Percentiles rank a stretch among this genome's conserved stretches.
Conservation (phyloP, 2,888 invertebrate species). For the Eulithis prunata region DNA sequence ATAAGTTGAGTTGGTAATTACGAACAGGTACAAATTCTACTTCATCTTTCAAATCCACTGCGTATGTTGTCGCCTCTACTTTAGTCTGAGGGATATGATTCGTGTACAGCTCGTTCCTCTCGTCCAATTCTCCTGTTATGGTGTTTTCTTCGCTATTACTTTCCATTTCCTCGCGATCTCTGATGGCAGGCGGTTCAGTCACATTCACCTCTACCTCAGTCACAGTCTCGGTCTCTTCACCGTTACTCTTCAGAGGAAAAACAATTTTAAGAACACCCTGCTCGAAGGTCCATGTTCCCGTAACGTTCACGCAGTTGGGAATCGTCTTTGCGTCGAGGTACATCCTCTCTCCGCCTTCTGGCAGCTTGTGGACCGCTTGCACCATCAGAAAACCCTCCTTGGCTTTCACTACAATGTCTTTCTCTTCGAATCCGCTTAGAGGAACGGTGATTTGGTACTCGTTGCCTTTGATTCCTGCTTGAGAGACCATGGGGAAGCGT, state of each 20-base stretch:
- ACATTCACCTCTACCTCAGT: slow-evolving; percentile 35
- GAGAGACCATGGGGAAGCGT: slow-evolving; percentile 54
- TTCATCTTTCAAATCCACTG: slow-evolving; percentile 67
- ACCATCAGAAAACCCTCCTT: slow-evolving; percentile 66
- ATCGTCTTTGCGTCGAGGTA: slow-evolving; percentile 63
- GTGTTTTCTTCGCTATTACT: slow-evolving; percentile 29
- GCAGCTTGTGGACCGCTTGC: slow-evolving; percentile 59
- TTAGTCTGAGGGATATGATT: slow-evolving; percentile 53
- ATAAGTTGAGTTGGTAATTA: slow-evolving; percentile 38
- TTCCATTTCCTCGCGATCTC: slow-evolving; percentile 63
- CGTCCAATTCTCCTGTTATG: slow-evolving; percentile 45
- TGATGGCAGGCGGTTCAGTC: slow-evolving; percentile 35
- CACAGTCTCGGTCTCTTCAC: slow-evolving; percentile 21
- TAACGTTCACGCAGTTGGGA: slow-evolving; percentile 56
- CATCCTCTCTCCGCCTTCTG: slow-evolving; percentile 44
- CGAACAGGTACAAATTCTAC: slow-evolving; percentile 69
- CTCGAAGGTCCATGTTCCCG: slow-evolving; percentile 66
- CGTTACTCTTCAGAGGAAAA: slow-evolving; percentile 56
- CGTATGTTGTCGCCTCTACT: slow-evolving; percentile 71
- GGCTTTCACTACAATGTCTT: slow-evolving; percentile 71
- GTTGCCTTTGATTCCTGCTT: slow-evolving; percentile 55
- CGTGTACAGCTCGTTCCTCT: slow-evolving; percentile 49
- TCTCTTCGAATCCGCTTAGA: slow-evolving; percentile 61
- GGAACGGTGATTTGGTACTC: slow-evolving; percentile 63
- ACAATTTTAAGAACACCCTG: slow-evolving; percentile 57